Conservation (phyloP, 2,888 invertebrate species). For the Macrophya annulata region DNA sequence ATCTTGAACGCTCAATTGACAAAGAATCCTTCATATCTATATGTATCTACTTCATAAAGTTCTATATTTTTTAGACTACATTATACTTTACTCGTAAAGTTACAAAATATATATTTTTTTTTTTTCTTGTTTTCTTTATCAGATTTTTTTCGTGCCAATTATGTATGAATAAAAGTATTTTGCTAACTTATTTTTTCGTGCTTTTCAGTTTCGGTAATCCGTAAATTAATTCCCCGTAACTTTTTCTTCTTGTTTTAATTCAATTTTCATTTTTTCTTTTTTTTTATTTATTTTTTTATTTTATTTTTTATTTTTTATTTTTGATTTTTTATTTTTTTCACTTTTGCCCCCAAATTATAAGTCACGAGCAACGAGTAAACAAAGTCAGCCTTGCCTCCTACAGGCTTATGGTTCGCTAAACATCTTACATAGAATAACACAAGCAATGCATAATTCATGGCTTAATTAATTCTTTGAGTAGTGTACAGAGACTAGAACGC, state of each 20-base stretch:
- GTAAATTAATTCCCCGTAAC: not conserved
- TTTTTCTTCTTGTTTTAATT: constrained; percentile 3
- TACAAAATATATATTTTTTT: too few species aligned
- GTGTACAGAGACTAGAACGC: not conserved
- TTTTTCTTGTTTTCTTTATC: not conserved
- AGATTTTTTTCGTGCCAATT: not conserved
- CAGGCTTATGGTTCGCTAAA: constrained; percentile 37
- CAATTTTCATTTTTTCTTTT: not conserved
- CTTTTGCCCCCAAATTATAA: not conserved
- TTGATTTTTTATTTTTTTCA: not conserved
- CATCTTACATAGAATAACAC: constrained; percentile 48
- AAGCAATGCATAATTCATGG: constrained; percentile 42
- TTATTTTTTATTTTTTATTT: too few species aligned
- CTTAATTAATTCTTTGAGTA: constrained; percentile 35
- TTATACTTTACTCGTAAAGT: not conserved
- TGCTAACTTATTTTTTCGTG: not conserved
- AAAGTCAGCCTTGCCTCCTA: not conserved
- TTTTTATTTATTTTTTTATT: too few species aligned
- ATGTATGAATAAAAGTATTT: not conserved
- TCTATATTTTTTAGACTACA: not conserved
- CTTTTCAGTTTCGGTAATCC: not conserved
- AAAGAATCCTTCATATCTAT: too few species aligned
- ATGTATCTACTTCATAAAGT: not conserved
- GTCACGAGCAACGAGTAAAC: constrained; percentile 6
- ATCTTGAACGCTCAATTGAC: too few species aligned